These are phyloP conservation scores for Sebastes nivosus DNA, from an alignment of 2,797 vertebrate genomes.

Conservation along the genomic window DNA sequence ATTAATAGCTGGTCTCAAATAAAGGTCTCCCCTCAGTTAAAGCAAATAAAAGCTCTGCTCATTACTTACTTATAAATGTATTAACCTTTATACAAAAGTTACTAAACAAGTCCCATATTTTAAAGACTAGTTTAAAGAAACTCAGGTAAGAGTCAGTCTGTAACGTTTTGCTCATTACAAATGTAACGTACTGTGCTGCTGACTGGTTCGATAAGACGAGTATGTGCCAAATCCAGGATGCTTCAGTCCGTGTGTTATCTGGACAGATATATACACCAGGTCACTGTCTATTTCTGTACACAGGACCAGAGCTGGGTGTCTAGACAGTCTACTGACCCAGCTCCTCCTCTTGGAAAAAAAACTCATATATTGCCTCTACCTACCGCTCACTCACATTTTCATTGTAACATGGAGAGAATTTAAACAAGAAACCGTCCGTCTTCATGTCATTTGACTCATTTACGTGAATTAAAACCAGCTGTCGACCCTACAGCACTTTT, in stretches of 20 bases:
- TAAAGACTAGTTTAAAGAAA: background rate
- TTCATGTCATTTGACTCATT: background rate
- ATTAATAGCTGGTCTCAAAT: background rate
- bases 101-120: background rate
- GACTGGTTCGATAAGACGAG: background rate
- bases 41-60: background rate
- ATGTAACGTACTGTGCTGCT: background rate
- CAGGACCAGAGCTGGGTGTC: slow-evolving; percentile 6
- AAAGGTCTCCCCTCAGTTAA: background rate
- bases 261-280: slow-evolving; percentile 1
- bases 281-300: slow-evolving; percentile 32
- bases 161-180: background rate
- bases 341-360: background rate
- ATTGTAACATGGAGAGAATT: too few relatives aligned
- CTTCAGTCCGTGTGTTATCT: background rate
- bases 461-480: background rate
- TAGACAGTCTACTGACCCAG: slow-evolving; percentile 10
- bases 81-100: background rate
- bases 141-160: background rate
- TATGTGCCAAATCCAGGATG: background rate
- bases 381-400: background rate
- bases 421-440: accelerated
- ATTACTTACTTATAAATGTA: background rate
- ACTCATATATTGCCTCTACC: too few relatives aligned
- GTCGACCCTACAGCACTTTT: background rate